Percentiles rank a stretch among this genome's conserved stretches.
These are phyloP conservation scores for Ochlodes sylvanus DNA, from an alignment of 2,888 invertebrate genomes.

Conservation along the genomic window DNA sequence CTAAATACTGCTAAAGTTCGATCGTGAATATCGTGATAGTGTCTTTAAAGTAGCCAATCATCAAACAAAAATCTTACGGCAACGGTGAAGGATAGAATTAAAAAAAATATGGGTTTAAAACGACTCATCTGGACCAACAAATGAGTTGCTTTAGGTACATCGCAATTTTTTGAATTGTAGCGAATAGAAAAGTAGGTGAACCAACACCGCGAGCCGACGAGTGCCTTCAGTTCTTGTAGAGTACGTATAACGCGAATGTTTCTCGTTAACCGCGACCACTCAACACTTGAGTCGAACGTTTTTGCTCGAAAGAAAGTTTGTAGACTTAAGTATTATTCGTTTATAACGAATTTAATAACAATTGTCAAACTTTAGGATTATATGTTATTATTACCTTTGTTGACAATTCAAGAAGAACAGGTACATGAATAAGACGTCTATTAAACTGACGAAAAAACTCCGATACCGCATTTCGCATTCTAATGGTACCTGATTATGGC, in stretches of 20 bases:
- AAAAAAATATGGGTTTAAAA: background rate
- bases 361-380: background rate
- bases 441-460: constrained; percentile 11
- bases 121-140: background rate
- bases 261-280: constrained; percentile 25
- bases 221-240: constrained; percentile 15
- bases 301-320: background rate
- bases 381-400: background rate
- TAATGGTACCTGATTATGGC: constrained; percentile 16
- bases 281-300: constrained; percentile 1
- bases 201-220: constrained; percentile 17
- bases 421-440: background rate
- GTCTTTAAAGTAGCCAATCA: background rate
- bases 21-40: background rate
- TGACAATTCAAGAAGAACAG: background rate
- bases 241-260: constrained; percentile 22
- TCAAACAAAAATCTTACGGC: background rate
- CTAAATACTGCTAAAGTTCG: constrained; percentile 16
- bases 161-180: constrained; percentile 14
- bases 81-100: background rate
- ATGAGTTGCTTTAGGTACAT: background rate
- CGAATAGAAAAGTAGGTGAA: constrained; percentile 25
- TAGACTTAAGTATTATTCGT: constrained; percentile 9
- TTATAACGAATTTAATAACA: background rate
- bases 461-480: constrained; percentile 9